Conservation (phyloP, 2,888 invertebrate species). For the Morpho helenor region DNA sequence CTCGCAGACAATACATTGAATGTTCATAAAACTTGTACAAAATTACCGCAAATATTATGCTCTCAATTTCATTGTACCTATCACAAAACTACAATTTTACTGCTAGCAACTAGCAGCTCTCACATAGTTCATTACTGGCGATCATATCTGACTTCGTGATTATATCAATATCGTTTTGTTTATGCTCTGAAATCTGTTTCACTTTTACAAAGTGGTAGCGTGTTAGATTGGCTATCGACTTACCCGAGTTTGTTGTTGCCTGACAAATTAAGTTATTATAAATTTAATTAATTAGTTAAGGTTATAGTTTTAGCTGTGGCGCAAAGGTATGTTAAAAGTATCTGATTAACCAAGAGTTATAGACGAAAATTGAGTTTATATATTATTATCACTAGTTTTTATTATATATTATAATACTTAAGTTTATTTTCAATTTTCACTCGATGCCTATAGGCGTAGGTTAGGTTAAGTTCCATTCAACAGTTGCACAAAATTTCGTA, state of each 20-base stretch:
- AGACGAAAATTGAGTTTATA: too few relatives aligned
- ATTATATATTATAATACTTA: too few relatives aligned
- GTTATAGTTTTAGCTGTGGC: too few relatives aligned
- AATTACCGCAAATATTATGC: constrained; percentile 39
- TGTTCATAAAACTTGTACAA: constrained; percentile 64
- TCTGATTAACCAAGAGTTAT: too few relatives aligned
- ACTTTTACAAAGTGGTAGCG: constrained; percentile 48
- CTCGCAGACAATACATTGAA: constrained; percentile 27
- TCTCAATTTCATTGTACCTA: constrained; percentile 74
- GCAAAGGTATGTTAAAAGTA: too few relatives aligned
- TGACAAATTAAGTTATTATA: too few relatives aligned
- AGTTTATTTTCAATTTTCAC: too few relatives aligned
- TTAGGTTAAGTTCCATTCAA: too few relatives aligned
- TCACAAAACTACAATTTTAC: constrained; percentile 75
- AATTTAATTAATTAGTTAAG: too few relatives aligned
- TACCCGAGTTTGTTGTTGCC: neutral
- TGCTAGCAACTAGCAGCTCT: constrained; percentile 74
- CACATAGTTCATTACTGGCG: constrained; percentile 54
- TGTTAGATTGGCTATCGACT: constrained; percentile 22
- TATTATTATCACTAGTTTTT: too few relatives aligned
- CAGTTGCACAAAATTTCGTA: too few relatives aligned
- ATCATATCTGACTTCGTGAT: constrained; percentile 53
- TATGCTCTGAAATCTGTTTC: constrained; percentile 30
- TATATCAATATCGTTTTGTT: constrained; percentile 40
- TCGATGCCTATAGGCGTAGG: too few relatives aligned